Percentiles rank a stretch among this genome's conserved stretches.
These are phyloP conservation scores for Gallinago stenura DNA, from an alignment of 2,797 vertebrate species.

Conservation along the genomic window DNA sequence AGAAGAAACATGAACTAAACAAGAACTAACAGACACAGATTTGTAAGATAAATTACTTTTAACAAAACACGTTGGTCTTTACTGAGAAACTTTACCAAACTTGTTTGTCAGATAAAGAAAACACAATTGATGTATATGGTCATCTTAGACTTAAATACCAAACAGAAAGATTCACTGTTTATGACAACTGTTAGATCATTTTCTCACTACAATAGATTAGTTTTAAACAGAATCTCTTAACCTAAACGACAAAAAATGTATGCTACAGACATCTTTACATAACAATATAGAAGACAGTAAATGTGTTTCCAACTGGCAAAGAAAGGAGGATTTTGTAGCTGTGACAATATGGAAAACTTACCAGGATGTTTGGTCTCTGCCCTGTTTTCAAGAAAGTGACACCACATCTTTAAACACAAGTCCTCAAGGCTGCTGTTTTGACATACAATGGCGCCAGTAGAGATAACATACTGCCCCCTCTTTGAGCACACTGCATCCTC, in stretches of 20 bases:
- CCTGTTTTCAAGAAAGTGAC: not conserved
- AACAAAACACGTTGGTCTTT: not conserved
- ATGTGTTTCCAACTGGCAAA: not conserved
- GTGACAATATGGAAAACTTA: not conserved
- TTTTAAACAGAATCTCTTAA: not conserved
- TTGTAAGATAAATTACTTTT: not conserved
- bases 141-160: not conserved
- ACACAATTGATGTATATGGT: not conserved
- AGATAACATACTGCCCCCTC: not conserved
- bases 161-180: not conserved
- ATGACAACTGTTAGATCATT: fast-evolving
- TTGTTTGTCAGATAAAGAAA: not conserved
- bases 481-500: not conserved
- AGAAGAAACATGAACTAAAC: not conserved
- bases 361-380: not conserved
- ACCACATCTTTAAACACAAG: not conserved
- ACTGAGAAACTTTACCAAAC: not conserved
- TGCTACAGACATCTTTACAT: not conserved
- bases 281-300: not conserved
- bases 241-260: not conserved
- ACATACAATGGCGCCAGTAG: not conserved
- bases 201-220: not conserved
- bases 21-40: not conserved
- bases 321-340: not conserved
- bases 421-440: not conserved